Conservation (phyloP, 2,888 invertebrate genomes). For the Cylindroiulus punctatus region DNA sequence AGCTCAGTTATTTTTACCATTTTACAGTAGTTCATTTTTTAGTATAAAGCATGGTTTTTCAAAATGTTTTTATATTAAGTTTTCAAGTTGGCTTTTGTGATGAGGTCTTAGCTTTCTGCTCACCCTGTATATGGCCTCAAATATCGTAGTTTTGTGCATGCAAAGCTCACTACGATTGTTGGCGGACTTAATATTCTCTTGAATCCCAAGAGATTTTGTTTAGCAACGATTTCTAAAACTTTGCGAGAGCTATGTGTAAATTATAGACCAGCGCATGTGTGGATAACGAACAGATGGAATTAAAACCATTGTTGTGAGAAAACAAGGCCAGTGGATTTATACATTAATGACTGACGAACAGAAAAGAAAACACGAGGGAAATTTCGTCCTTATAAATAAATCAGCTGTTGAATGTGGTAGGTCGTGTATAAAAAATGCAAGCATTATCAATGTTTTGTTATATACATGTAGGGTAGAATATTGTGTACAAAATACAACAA, state of each 20-base stretch:
- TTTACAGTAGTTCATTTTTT: too few species aligned
- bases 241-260: neutral
- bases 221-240: neutral
- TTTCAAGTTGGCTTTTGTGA: too few species aligned
- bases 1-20: too few species aligned
- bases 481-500: too few species aligned
- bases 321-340: neutral
- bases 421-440: neutral
- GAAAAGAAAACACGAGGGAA: conserved; percentile 14
- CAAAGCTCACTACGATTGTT: too few species aligned
- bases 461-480: too few species aligned
- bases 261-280: neutral
- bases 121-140: too few species aligned
- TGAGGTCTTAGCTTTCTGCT: too few species aligned
- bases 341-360: neutral
- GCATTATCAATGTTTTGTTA: too few species aligned
- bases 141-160: too few species aligned
- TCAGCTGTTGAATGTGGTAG: neutral
- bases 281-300: neutral
- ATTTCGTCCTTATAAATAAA: conserved; percentile 16
- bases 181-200: neutral
- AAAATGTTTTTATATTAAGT: too few species aligned
- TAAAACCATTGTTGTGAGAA: neutral
- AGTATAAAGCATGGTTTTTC: too few species aligned
- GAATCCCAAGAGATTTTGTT: neutral